These are phyloP conservation scores for Calephelis nemesis DNA, from an alignment of 1,140 invertebrate species.

Conservation along the genomic window DNA sequence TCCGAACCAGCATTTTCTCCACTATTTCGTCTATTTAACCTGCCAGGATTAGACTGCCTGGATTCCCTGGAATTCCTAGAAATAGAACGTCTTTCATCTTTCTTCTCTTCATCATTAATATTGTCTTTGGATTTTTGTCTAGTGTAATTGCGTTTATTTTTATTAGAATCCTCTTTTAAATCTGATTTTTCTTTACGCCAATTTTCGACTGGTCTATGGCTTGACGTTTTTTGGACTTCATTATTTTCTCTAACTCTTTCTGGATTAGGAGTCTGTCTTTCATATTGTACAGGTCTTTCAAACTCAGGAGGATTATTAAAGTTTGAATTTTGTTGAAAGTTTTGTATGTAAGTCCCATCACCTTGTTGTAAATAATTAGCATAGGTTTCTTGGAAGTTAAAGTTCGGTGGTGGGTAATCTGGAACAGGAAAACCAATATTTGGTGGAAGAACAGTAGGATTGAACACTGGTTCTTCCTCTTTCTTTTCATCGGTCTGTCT, in stretches of 20 bases:
- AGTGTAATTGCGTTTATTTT: slow-evolving; percentile 55
- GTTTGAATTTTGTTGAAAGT: slow-evolving; percentile 37
- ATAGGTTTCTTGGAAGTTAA: slow-evolving; percentile 53
- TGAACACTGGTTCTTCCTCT: slow-evolving; percentile 54
- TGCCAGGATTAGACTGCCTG: slow-evolving; percentile 30
- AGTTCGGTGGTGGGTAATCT: slow-evolving; percentile 54
- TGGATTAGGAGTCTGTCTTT: slow-evolving; percentile 33
- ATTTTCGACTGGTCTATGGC: slow-evolving; percentile 50
- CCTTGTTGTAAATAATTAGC: slow-evolving; percentile 65
- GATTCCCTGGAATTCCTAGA: slow-evolving; percentile 45
- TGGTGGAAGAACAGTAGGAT: slow-evolving; percentile 53
- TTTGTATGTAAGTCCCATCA: slow-evolving; percentile 65
- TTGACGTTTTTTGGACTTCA: slow-evolving; percentile 54
- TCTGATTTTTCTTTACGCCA: slow-evolving; percentile 62
- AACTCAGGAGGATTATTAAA: slow-evolving; percentile 44
- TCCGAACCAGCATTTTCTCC: slow-evolving; percentile 28
- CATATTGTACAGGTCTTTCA: slow-evolving; percentile 34
- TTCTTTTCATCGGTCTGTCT: slow-evolving; percentile 56
- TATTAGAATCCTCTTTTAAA: slow-evolving; percentile 53
- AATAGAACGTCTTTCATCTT: slow-evolving; percentile 37
- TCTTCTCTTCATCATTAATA: slow-evolving; percentile 52
- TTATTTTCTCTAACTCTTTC: slow-evolving; percentile 57
- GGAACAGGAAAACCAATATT: slow-evolving; percentile 42
- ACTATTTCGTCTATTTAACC: slow-evolving; percentile 52
- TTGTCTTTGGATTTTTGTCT: slow-evolving; percentile 56